phyloP scores from a whole-genome alignment of 1,140 invertebrate species.

The Globodera rostochiensis region DNA sequence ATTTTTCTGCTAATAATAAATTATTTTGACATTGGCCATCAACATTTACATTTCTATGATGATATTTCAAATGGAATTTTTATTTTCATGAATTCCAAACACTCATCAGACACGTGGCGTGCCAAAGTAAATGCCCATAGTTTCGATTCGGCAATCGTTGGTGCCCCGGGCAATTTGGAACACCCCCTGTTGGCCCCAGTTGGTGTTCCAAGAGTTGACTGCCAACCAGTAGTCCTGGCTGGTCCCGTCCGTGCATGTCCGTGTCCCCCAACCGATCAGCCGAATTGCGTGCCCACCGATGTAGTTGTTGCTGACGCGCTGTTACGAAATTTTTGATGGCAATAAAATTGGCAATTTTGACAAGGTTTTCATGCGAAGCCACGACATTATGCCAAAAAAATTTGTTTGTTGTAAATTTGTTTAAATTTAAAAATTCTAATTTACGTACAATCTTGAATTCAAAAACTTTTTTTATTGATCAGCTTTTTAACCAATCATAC shows the following conservation, averaged over 20 bases:
- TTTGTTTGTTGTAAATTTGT: too few species aligned
- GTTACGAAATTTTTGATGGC: too few species aligned
- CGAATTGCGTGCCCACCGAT: constrained; percentile 26
- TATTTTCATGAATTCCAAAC: not conserved
- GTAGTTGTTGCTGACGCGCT: constrained; percentile 17
- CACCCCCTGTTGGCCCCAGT: constrained; percentile 13
- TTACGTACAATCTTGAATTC: too few species aligned
- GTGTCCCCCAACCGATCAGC: constrained; percentile 16
- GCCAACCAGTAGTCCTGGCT: constrained; percentile 19
- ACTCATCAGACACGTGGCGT: constrained; percentile 13
- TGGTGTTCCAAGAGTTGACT: constrained; percentile 24
- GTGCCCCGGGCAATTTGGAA: constrained; percentile 23
- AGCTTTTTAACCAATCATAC: too few species aligned
- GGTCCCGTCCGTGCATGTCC: constrained; percentile 17
- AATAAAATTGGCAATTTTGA: too few species aligned
- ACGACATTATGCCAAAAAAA: too few species aligned
- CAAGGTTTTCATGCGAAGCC: too few species aligned
- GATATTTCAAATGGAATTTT: not conserved
- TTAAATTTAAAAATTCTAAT: too few species aligned
- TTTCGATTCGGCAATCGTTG: constrained; percentile 28
- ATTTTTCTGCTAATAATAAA: too few species aligned
- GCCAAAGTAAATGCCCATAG: constrained; percentile 23
- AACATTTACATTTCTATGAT: not conserved
- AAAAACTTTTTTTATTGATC: too few species aligned
- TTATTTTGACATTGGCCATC: not conserved